Conservation (phyloP, 2,113 vertebrate genomes). For the Aythya baeri region DNA sequence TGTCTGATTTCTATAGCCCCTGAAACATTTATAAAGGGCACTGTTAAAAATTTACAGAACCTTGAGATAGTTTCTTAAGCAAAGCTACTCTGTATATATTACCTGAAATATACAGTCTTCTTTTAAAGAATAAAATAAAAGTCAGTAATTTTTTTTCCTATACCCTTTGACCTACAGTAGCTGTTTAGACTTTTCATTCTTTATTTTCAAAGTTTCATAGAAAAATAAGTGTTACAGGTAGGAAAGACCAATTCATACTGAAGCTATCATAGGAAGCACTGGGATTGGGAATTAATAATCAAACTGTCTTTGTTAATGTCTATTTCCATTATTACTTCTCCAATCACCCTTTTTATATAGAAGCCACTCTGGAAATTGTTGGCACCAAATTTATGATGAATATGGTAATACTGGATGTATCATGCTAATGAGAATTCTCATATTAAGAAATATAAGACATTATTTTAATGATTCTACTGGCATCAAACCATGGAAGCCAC, state of each 20-base stretch:
- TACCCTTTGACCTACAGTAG: neutral
- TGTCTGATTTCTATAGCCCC: conserved; percentile 76
- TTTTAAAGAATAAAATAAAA: conserved; percentile 38
- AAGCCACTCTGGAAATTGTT: conserved; percentile 64
- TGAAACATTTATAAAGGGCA: conserved; percentile 84
- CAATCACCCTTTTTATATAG: conserved; percentile 33
- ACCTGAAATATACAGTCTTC: conserved; percentile 26
- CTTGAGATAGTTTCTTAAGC: conserved; percentile 66
- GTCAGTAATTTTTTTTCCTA: neutral
- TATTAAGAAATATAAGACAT: conserved; percentile 67
- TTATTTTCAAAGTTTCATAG: neutral
- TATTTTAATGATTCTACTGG: conserved; percentile 72
- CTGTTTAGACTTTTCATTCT: neutral
- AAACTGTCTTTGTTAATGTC: conserved; percentile 43
- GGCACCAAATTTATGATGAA: conserved; percentile 65
- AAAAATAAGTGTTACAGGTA: conserved; percentile 11
- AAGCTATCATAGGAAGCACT: neutral
- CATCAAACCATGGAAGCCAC: conserved; percentile 61
- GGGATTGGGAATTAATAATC: conserved; percentile 19
- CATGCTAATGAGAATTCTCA: conserved; percentile 66
- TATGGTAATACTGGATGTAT: conserved; percentile 60
- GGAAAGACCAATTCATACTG: neutral
- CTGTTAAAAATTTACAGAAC: conserved; percentile 82
- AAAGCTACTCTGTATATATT: conserved; percentile 29
- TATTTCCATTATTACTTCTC: conserved; percentile 59